Evolutionary conservation across 37 sponge, comb jelly and placozoan genomes (phyloP), one percentile per base, ranked within the genome.

Genomic region (Spongilla lacustris): DNA sequence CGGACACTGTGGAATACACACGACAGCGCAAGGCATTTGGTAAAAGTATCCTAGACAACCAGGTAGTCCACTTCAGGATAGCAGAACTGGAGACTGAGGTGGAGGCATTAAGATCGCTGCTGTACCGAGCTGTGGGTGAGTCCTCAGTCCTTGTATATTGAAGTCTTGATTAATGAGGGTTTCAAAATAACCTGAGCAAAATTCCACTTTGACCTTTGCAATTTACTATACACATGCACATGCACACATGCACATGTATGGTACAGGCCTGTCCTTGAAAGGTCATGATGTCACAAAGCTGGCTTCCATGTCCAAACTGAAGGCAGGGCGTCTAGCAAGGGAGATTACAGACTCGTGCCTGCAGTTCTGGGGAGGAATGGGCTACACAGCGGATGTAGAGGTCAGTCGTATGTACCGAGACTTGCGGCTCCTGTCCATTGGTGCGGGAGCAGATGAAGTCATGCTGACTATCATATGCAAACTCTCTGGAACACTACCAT

Each of bases 361-460:
- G 33, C 98, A 98, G 90, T 98, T 75, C 81, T 98, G 96, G 98
- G 98, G 98, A 66, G 98, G 96, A 23, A 96, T 98, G 98, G 98
- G 98, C 38, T 98, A 96, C 87, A 96, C 96, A n/a, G 22, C 34
- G 5, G 98, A 98, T 38, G 93, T 92, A 35, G 77, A 85, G 33
- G 94, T 98, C 69, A 87, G 87, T 66, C 92, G 96, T 17, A 58
- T 81, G 79, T 96, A 70, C 76, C 81, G 95, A 33, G 98, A 98
- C 81, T 23, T 78, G 19, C 32, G 96, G 19, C 90, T 98, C 4
- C 82, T 96, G 85, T 92, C 95, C 30, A 98, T 98, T 32, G 98
- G 98, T 67, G 98, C 86, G 19, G 98, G 98, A 46, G 93, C 98
- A 3, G 96, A 96, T 80, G 98, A 98, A 74, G 96, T 98, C 26